Percentiles rank a stretch among this genome's conserved stretches.
Evolutionary conservation across 2,797 vertebrate species (phyloP).

Genomic region (Borostomias antarcticus): DNA sequence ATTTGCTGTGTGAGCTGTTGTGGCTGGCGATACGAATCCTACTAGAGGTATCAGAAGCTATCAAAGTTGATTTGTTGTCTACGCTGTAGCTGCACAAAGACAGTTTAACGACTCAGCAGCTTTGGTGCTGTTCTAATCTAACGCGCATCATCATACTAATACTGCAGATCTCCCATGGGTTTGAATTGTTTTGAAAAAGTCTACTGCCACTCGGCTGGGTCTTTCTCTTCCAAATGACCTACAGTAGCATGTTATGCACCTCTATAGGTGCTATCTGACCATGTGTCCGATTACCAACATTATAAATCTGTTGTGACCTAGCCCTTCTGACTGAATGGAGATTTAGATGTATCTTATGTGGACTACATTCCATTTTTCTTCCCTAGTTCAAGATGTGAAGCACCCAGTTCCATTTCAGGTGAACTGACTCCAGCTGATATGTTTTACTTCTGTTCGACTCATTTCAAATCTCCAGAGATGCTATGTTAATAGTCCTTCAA

Average conservation of each 20-base stretch:
- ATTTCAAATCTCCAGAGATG: background rate
- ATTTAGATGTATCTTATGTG: background rate
- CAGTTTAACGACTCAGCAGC: constrained; percentile 11
- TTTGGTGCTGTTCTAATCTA: constrained; percentile 26
- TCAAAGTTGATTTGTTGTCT: constrained; percentile 17
- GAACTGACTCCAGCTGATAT: constrained; percentile 15
- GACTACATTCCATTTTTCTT: constrained; percentile 20
- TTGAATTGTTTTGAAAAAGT: too few relatives aligned
- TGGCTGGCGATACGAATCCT: background rate
- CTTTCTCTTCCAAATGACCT: background rate
- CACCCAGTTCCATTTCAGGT: constrained; percentile 16
- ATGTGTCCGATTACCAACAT: background rate
- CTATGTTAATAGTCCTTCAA: too few relatives aligned
- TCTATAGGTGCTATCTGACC: too few relatives aligned
- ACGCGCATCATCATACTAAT: constrained; percentile 47
- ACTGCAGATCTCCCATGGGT: too few relatives aligned
- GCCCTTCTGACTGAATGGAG: too few relatives aligned
- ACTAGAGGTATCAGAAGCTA: too few relatives aligned
- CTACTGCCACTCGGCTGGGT: too few relatives aligned
- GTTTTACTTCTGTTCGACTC: background rate
- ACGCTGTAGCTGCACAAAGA: too few relatives aligned
- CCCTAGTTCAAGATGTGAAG: constrained; percentile 17
- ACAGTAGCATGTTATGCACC: too few relatives aligned
- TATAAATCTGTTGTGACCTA: too few relatives aligned
- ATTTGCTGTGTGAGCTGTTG: constrained; percentile 57